These are phyloP conservation scores for Polia nebulosa DNA, from an alignment of 2,888 invertebrate species.

Conservation along the genomic window DNA sequence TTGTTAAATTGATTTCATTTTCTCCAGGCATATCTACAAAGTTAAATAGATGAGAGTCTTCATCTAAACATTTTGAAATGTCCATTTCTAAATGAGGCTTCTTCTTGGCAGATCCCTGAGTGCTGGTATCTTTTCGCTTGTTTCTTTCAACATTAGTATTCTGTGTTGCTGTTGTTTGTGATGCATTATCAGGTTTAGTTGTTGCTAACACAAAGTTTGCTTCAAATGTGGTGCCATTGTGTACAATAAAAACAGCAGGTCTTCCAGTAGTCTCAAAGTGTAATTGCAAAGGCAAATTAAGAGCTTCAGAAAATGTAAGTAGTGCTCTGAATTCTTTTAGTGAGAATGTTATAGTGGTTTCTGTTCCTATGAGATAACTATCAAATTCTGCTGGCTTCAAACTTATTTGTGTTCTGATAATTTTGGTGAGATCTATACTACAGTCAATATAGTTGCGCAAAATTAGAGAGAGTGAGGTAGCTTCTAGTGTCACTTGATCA, in stretches of 20 bases:
- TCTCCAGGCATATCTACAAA: constrained; percentile 86
- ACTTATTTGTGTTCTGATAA: constrained; percentile 94
- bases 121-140: constrained; percentile 76
- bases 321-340: constrained; percentile 96
- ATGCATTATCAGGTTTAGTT: constrained; percentile 90
- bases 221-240: constrained; percentile 94
- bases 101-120: constrained; percentile 76
- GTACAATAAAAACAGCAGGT: constrained; percentile 94
- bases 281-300: constrained; percentile 92
- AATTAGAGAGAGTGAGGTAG: constrained; percentile 91
- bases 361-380: constrained; percentile 91
- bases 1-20: constrained; percentile 45
- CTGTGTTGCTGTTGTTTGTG: constrained; percentile 81
- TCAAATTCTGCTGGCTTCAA: constrained; percentile 94
- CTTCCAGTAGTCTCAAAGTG: constrained; percentile 95
- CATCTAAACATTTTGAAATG: constrained; percentile 84
- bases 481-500: constrained; percentile 95
- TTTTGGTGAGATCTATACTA: constrained; percentile 91
- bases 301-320: constrained; percentile 94
- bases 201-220: constrained; percentile 96
- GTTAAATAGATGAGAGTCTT: constrained; percentile 88
- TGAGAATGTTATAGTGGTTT: constrained; percentile 95
- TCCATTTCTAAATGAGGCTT: constrained; percentile 84
- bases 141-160: constrained; percentile 80
- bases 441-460: constrained; percentile 95